A percentile compares a stretch with the other conserved stretches of the same genome.
phyloP scores from a whole-genome alignment of 2,888 invertebrate genomes.

The Drepanosiphum platanoidis region DNA sequence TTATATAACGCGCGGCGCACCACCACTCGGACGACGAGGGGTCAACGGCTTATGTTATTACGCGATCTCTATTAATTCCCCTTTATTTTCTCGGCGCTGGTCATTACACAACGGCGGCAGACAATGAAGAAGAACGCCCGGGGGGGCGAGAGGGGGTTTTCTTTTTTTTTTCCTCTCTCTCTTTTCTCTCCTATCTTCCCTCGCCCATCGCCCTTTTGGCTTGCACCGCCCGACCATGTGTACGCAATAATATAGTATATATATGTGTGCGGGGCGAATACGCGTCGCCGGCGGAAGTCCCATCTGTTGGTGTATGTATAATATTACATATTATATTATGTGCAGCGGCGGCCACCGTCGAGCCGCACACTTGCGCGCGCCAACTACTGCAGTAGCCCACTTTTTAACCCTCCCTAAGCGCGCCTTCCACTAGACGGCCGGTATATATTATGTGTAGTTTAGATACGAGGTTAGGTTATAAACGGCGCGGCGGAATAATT shows the following conservation, averaged over 20 bases:
- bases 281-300: slow-evolving; percentile 34
- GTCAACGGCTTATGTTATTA: slow-evolving; percentile 63
- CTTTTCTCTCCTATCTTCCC: not conserved
- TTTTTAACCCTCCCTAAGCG: slow-evolving; percentile 22
- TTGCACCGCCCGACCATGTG: not conserved
- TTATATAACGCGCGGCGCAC: not conserved
- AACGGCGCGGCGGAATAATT: slow-evolving; percentile 55
- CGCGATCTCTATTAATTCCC: slow-evolving; percentile 63
- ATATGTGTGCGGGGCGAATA: slow-evolving; percentile 31
- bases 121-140: slow-evolving; percentile 18
- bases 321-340: not conserved
- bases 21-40: not conserved
- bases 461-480: slow-evolving; percentile 40
- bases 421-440: not conserved
- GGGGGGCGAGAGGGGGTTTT: not conserved
- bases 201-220: slow-evolving; percentile 21
- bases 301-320: slow-evolving; percentile 38
- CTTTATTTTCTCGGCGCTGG: slow-evolving; percentile 61
- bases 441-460: no score
- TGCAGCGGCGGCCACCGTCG: not conserved
- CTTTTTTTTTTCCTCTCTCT: not conserved
- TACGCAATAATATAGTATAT: not conserved
- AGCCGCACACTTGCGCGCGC: slow-evolving; percentile 43
- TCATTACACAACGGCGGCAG: slow-evolving; percentile 42
- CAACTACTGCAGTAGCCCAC: slow-evolving; percentile 9